phyloP scores from a whole-genome alignment of 1,140 invertebrate species.

The Listronotus bonariensis region DNA sequence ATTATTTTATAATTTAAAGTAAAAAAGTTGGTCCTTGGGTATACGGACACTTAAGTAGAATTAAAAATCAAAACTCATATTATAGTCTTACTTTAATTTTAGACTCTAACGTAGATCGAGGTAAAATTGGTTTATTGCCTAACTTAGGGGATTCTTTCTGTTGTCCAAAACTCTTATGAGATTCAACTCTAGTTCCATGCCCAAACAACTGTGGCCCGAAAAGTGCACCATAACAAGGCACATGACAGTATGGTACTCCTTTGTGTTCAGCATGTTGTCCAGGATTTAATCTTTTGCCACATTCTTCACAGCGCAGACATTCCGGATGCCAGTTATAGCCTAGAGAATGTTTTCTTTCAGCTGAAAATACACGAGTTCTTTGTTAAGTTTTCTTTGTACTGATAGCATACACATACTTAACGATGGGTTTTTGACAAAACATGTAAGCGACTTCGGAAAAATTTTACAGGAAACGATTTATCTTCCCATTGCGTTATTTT shows the following conservation, averaged over 20 bases:
- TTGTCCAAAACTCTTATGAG: constrained; percentile 82
- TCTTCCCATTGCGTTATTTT: too few relatives aligned
- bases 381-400: too few relatives aligned
- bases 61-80: too few relatives aligned
- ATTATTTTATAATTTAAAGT: too few relatives aligned
- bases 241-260: constrained; percentile 88
- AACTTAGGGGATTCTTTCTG: constrained; percentile 60
- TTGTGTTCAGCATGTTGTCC: constrained; percentile 92
- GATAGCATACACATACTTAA: too few relatives aligned
- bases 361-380: constrained; percentile 59
- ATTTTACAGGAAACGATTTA: too few relatives aligned
- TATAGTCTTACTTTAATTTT: constrained; percentile 73
- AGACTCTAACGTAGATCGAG: constrained; percentile 74
- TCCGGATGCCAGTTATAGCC: constrained; percentile 94
- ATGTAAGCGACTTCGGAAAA: too few relatives aligned
- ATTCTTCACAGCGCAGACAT: constrained; percentile 88
- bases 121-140: constrained; percentile 54
- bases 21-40: too few relatives aligned
- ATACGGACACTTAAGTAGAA: too few relatives aligned
- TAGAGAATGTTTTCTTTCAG: constrained; percentile 87
- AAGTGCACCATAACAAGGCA: constrained; percentile 86
- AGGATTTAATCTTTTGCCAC: constrained; percentile 85
- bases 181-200: constrained; percentile 84
- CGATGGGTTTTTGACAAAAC: too few relatives aligned
- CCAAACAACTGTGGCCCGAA: constrained; percentile 88